Conservation (phyloP, 2,113 vertebrate species). For the Chlorodrepanis virens region DNA sequence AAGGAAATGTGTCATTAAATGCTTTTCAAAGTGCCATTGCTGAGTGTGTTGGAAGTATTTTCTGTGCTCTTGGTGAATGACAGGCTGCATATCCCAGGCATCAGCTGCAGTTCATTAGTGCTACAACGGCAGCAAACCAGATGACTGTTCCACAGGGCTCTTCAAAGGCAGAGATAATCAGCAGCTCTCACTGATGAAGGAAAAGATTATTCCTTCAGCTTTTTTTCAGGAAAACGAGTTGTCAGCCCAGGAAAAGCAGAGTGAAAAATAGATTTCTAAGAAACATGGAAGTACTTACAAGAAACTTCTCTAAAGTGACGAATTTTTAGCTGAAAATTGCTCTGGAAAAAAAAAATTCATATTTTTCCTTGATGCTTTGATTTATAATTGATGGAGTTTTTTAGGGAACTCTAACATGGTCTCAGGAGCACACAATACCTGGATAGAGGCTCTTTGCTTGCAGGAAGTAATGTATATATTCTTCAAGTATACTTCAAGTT, state of each 20-base stretch:
- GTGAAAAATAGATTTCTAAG: background rate
- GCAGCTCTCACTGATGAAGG: background rate
- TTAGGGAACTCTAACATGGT: background rate
- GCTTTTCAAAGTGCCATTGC: conserved; percentile 4
- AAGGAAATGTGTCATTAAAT: conserved; percentile 11
- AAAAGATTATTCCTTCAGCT: background rate
- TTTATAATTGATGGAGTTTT: background rate
- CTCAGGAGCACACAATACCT: background rate
- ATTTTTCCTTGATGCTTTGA: background rate
- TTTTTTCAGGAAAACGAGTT: background rate
- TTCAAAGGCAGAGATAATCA: background rate
- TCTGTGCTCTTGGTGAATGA: background rate
- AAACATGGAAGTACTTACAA: background rate
- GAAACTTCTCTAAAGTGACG: background rate
- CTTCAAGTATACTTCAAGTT: background rate
- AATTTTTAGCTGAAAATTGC: background rate
- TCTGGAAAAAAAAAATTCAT: background rate
- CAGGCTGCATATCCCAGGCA: background rate
- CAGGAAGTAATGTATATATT: background rate
- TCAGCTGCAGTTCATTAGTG: conserved; percentile 13
- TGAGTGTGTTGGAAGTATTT: background rate
- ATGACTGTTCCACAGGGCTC: background rate
- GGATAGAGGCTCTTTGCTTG: background rate
- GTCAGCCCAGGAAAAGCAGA: background rate
- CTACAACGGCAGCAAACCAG: background rate